Conservation (phyloP, 2,113 vertebrate species). For the Notothenia coriiceps region DNA sequence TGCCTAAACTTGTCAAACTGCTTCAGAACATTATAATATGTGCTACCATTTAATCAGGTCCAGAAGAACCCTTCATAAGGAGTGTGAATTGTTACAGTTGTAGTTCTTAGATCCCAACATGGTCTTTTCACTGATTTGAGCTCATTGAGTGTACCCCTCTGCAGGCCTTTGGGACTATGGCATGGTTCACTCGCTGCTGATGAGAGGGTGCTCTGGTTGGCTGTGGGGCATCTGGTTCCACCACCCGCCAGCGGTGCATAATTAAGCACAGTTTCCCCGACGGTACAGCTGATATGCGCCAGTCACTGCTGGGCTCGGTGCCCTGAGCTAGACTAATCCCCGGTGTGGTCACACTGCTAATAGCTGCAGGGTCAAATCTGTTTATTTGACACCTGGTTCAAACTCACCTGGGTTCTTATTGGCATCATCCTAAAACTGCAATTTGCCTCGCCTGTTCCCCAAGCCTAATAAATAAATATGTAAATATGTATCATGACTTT, state of each 20-base stretch:
- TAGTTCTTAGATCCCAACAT: background rate
- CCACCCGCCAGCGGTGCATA: constrained; percentile 53
- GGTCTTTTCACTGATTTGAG: background rate
- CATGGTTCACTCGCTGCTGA: constrained; percentile 33
- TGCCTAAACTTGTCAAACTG: background rate
- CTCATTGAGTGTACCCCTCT: constrained; percentile 16
- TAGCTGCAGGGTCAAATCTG: constrained; percentile 68
- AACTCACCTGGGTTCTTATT: constrained; percentile 63
- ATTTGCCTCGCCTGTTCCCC: background rate
- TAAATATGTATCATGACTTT: background rate
- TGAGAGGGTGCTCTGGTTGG: constrained; percentile 38
- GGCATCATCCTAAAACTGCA: constrained; percentile 26
- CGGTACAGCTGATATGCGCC: constrained; percentile 61
- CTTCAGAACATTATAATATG: background rate
- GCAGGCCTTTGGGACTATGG: constrained; percentile 21
- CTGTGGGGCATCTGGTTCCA: constrained; percentile 56
- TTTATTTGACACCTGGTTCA: constrained; percentile 70
- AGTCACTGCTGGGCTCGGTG: constrained; percentile 63
- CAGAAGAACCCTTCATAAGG: too few species aligned
- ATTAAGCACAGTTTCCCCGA: constrained; percentile 67
- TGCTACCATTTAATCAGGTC: too few species aligned
- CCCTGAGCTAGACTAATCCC: constrained; percentile 64
- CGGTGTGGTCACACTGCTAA: constrained; percentile 66
- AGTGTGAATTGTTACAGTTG: background rate
- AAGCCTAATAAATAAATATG: constrained; percentile 17